phyloP scores from a whole-genome alignment of 2,113 vertebrate genomes.

The Xyrauchen texanus region DNA sequence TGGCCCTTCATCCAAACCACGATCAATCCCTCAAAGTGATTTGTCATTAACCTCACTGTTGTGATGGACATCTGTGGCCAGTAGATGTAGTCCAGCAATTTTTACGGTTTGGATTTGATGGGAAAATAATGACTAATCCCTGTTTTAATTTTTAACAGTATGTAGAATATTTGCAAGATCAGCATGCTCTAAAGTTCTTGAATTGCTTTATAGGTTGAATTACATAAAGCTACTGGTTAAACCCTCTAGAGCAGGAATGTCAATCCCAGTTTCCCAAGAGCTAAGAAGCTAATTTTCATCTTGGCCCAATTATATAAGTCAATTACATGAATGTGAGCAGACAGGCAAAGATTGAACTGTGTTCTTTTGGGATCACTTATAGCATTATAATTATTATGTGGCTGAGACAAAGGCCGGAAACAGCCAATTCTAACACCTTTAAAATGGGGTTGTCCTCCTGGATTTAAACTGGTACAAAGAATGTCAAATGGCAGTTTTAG shows the following conservation, averaged over 20 bases:
- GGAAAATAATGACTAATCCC: slow-evolving; percentile 54
- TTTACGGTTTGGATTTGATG: slow-evolving; percentile 57
- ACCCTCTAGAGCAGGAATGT: slow-evolving; percentile 8
- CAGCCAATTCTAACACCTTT: background rate
- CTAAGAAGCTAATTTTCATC: slow-evolving; percentile 6
- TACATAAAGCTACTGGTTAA: slow-evolving; percentile 19
- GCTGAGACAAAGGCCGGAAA: background rate
- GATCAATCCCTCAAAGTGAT: slow-evolving; percentile 65
- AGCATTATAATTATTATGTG: background rate
- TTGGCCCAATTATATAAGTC: slow-evolving; percentile 32
- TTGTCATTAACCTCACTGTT: slow-evolving; percentile 69
- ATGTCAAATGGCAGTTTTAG: no score
- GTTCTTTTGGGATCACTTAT: background rate
- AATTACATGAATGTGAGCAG: slow-evolving; percentile 61
- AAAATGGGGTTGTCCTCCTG: background rate
- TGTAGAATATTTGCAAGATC: slow-evolving; percentile 46
- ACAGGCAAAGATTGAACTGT: slow-evolving; percentile 4
- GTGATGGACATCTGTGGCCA: slow-evolving; percentile 57
- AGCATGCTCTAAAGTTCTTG: slow-evolving; percentile 26
- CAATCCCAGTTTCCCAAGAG: slow-evolving; percentile 17
- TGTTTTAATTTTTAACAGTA: slow-evolving; percentile 48
- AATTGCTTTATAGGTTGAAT: slow-evolving; percentile 36
- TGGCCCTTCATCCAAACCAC: slow-evolving; percentile 48
- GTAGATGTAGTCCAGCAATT: slow-evolving; percentile 45
- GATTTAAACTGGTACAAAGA: no score